phyloP scores from a whole-genome alignment of 2,888 invertebrate genomes.

The Trilocha varians region DNA sequence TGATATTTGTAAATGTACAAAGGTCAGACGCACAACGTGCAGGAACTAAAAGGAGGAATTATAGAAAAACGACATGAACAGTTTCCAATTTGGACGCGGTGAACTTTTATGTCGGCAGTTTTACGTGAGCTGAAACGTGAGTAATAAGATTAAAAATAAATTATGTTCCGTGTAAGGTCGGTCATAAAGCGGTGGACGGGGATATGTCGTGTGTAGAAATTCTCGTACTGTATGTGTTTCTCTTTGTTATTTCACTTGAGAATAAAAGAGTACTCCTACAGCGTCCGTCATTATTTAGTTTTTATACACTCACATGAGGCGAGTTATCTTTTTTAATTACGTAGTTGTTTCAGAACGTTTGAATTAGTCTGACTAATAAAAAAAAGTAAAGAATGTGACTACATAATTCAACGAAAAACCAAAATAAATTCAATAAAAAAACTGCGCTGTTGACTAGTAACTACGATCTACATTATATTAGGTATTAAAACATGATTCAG shows the following conservation, averaged over 20 bases:
- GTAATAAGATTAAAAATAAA: slow-evolving; percentile 68
- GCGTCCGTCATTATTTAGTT: background rate
- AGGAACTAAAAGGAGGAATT: slow-evolving; percentile 19
- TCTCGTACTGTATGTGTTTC: background rate
- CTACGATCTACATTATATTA: too few relatives aligned
- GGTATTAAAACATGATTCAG: too few relatives aligned
- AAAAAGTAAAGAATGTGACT: too few relatives aligned
- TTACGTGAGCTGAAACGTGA: slow-evolving; percentile 67
- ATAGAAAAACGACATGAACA: slow-evolving; percentile 39
- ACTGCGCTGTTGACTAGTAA: too few relatives aligned
- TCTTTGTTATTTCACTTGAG: background rate
- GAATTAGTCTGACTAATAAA: too few relatives aligned
- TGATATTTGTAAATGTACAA: slow-evolving; percentile 1
- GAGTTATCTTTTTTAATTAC: too few relatives aligned
- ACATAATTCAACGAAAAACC: too few relatives aligned
- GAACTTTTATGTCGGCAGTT: slow-evolving; percentile 63
- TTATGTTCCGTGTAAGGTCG: slow-evolving; percentile 48
- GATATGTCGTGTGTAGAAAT: slow-evolving; percentile 13
- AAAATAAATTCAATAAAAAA: too few relatives aligned
- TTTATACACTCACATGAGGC: too few relatives aligned
- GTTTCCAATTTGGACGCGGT: slow-evolving; percentile 59
- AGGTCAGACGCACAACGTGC: slow-evolving; percentile 2
- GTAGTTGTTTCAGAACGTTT: too few relatives aligned
- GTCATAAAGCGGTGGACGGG: slow-evolving; percentile 32
- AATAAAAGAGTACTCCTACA: background rate